Evolutionary conservation across 2,113 vertebrate genomes (phyloP).

Genomic region (Cyanistes caeruleus): DNA sequence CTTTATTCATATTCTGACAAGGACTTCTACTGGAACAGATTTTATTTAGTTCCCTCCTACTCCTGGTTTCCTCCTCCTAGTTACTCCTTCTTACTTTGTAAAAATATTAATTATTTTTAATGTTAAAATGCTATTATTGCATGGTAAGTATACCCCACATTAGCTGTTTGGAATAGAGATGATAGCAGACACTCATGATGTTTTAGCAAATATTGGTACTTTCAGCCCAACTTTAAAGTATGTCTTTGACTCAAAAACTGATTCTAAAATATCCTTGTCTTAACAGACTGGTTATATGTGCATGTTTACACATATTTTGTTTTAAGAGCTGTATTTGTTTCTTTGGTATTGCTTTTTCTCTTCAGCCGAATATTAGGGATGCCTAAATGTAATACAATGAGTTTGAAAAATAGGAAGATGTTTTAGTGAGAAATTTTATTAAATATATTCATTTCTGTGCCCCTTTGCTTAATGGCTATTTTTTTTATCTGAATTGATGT

Average conservation of each 20-base stretch:
- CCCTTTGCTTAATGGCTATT: neutral
- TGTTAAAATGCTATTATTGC: neutral
- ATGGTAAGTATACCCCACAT: neutral
- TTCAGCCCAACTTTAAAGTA: neutral
- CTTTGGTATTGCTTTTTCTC: neutral
- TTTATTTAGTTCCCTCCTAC: neutral
- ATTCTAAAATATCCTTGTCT: neutral
- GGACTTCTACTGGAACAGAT: neutral
- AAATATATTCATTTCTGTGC: neutral
- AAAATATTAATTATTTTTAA: neutral
- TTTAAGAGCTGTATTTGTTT: neutral
- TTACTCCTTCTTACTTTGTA: neutral
- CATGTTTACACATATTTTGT: neutral
- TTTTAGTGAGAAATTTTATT: neutral
- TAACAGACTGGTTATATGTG: neutral
- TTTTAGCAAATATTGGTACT: neutral
- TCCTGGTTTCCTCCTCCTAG: too few species aligned
- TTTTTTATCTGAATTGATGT: neutral
- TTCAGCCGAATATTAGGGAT: neutral
- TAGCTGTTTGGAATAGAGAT: neutral
- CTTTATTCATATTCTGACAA: neutral
- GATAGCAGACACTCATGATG: fast-evolving
- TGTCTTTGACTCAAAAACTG: neutral
- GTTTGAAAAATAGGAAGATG: neutral
- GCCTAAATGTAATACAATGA: neutral